phyloP scores from a whole-genome alignment of 2,113 vertebrate species.

The Pterocles gutturalis region DNA sequence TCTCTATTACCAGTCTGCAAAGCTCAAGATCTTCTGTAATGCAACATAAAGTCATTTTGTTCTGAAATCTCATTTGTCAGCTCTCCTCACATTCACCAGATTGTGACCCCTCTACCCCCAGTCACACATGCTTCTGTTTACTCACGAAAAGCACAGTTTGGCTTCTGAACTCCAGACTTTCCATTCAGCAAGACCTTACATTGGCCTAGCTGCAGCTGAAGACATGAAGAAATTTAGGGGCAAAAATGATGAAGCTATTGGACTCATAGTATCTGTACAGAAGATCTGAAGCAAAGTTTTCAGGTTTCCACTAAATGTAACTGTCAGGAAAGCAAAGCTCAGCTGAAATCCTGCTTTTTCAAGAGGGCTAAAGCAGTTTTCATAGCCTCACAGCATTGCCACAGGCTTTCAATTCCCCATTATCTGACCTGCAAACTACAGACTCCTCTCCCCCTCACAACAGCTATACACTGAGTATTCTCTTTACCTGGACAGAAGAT shows the following conservation, averaged over 20 bases:
- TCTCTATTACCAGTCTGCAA: not conserved
- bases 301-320: not conserved
- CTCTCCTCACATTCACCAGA: not conserved
- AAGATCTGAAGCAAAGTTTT: not conserved
- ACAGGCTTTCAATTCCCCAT: not conserved
- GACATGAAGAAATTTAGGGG: not conserved
- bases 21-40: not conserved
- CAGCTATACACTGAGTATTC: too few relatives aligned
- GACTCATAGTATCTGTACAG: not conserved
- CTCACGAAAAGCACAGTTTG: not conserved
- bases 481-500: not conserved
- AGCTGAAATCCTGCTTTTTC: not conserved
- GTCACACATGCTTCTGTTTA: not conserved
- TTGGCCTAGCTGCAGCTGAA: not conserved
- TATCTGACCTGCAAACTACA: not conserved
- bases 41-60: not conserved
- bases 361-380: not conserved
- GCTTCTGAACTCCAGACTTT: not conserved
- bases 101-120: not conserved
- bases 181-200: not conserved
- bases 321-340: fast-evolving
- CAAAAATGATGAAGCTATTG: not conserved
- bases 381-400: not conserved
- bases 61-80: not conserved
- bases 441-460: not conserved